Conservation (phyloP, 1,140 invertebrate species). For the Cotesia glomerata region DNA sequence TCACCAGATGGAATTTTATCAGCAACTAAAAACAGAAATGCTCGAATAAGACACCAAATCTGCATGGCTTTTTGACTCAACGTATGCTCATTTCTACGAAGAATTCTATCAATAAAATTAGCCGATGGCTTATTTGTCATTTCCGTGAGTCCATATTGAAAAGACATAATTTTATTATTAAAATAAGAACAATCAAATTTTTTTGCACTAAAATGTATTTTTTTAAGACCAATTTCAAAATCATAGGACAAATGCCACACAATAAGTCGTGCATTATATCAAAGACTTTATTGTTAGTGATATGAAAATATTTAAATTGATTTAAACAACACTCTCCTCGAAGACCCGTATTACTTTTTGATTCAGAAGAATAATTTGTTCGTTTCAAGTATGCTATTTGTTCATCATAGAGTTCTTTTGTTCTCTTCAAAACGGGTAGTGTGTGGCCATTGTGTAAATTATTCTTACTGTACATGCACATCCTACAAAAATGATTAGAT, state of each 20-base stretch:
- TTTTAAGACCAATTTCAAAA: slow-evolving; percentile 30
- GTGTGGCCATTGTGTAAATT: not conserved
- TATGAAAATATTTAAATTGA: slow-evolving; percentile 34
- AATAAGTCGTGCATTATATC: slow-evolving; percentile 37
- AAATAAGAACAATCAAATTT: slow-evolving; percentile 30
- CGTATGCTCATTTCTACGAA: slow-evolving; percentile 31
- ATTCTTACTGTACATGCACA: slow-evolving; percentile 28
- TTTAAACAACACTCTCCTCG: slow-evolving; percentile 34
- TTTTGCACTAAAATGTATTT: slow-evolving; percentile 19
- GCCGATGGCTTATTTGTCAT: slow-evolving; percentile 41
- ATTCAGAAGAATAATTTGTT: slow-evolving; percentile 21
- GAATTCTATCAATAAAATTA: slow-evolving; percentile 37
- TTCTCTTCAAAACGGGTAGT: slow-evolving; percentile 13
- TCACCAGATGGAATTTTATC: slow-evolving; percentile 33
- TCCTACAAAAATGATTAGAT: slow-evolving; percentile 31
- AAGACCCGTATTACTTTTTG: slow-evolving; percentile 28
- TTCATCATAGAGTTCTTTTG: slow-evolving; percentile 18
- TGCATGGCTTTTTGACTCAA: slow-evolving; percentile 42
- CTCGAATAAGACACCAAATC: slow-evolving; percentile 37
- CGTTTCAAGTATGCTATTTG: slow-evolving; percentile 17
- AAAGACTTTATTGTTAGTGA: slow-evolving; percentile 35
- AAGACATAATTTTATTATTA: slow-evolving; percentile 34
- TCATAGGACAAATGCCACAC: slow-evolving; percentile 35
- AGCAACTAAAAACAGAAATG: slow-evolving; percentile 38
- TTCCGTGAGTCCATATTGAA: slow-evolving; percentile 39